These are phyloP conservation scores for Hormaphis cornu DNA, from an alignment of 1,140 invertebrate genomes.

Conservation along the genomic window DNA sequence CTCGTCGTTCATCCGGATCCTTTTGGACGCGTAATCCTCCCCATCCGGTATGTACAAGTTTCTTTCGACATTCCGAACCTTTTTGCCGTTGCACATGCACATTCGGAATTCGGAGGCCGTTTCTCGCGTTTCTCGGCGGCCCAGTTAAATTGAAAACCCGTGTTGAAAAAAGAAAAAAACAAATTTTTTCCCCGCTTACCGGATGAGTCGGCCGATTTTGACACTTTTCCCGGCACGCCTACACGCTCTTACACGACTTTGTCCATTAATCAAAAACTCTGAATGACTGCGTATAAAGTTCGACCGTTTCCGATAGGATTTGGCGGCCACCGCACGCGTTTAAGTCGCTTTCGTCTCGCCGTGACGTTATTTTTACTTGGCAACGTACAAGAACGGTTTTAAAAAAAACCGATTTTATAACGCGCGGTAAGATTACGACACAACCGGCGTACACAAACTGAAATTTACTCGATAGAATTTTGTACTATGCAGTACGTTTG, in stretches of 20 bases:
- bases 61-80: conserved; percentile 26
- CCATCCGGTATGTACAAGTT: background rate
- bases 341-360: background rate
- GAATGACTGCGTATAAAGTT: conserved; percentile 25
- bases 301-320: background rate
- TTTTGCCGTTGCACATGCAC: conserved; percentile 25
- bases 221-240: conserved; percentile 12
- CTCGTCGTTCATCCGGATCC: background rate
- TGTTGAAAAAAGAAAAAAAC: conserved; percentile 15
- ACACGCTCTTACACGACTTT: background rate
- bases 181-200: background rate
- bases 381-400: too few relatives aligned
- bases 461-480: too few relatives aligned
- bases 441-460: too few relatives aligned
- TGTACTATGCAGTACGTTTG: too few relatives aligned
- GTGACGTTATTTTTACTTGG: background rate
- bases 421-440: too few relatives aligned
- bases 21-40: background rate
- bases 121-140: conserved; percentile 2
- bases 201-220: conserved; percentile 24
- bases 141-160: conserved; percentile 24
- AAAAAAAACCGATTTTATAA: too few relatives aligned
- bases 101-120: conserved; percentile 17
- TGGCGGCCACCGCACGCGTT: background rate
- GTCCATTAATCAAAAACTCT: conserved; percentile 23